Percentiles rank a stretch among this genome's conserved stretches.
These are phyloP conservation scores for Antitype chi DNA, from an alignment of 2,888 invertebrate genomes.

Conservation along the genomic window DNA sequence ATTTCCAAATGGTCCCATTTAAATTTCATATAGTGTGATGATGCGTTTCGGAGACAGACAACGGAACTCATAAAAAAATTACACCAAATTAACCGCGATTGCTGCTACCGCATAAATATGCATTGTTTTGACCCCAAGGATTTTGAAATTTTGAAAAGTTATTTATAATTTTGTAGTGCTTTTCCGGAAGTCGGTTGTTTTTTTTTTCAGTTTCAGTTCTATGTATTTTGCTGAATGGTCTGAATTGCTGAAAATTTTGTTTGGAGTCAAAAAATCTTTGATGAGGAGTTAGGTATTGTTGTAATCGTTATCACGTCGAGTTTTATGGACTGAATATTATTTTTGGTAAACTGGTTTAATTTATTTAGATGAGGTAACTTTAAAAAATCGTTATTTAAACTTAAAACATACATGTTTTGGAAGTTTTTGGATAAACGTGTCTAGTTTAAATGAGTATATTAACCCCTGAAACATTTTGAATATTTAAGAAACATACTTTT, in stretches of 20 bases:
- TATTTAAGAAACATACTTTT: neutral
- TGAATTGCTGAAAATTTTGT: neutral
- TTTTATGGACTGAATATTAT: neutral
- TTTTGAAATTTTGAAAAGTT: no score
- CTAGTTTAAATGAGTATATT: slow-evolving; percentile 20
- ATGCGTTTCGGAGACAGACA: no score
- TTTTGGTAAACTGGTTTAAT: slow-evolving; percentile 29
- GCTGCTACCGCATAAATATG: no score
- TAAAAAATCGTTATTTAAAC: neutral
- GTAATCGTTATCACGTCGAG: neutral
- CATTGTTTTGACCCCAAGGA: no score
- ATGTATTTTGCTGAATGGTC: neutral
- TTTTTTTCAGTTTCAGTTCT: neutral
- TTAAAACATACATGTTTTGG: neutral
- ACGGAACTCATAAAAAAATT: no score
- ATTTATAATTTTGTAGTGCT: no score
- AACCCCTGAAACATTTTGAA: slow-evolving; percentile 12
- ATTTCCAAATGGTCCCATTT: no score
- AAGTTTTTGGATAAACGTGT: neutral
- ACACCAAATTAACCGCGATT: no score
- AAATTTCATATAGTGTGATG: no score
- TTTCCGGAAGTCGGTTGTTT: no score
- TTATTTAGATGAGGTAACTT: slow-evolving; percentile 7
- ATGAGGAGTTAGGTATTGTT: neutral
- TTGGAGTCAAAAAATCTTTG: neutral